phyloP scores from a whole-genome alignment of 2,113 vertebrate species.

The Opisthocomus hoazin region DNA sequence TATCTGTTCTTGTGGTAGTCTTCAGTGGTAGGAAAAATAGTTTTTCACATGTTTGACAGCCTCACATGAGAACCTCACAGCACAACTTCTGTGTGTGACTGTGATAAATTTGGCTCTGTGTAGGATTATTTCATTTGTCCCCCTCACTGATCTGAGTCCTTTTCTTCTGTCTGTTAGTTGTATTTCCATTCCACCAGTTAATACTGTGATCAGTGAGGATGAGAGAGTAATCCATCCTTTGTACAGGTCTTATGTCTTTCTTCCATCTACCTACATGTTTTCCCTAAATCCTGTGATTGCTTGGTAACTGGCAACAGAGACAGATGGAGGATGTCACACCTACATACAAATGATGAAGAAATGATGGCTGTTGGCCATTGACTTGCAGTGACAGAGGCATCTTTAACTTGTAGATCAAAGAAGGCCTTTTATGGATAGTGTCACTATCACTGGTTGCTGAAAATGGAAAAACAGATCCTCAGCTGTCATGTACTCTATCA shows the following conservation, averaged over 20 bases:
- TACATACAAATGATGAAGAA: background rate
- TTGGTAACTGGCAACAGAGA: background rate
- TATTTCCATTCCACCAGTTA: background rate
- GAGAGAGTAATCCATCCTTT: background rate
- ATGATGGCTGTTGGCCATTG: slow-evolving; percentile 1
- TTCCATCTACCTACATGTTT: slow-evolving; percentile 15
- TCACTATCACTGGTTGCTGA: background rate
- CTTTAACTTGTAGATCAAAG: slow-evolving; percentile 7
- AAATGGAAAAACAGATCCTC: background rate
- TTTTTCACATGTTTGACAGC: background rate
- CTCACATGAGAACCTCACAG: background rate
- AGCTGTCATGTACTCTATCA: background rate
- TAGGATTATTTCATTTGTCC: background rate
- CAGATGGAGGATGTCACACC: slow-evolving; percentile 43
- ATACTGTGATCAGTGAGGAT: background rate
- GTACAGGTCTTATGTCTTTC: background rate
- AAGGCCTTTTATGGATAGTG: background rate
- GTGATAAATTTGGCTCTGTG: background rate
- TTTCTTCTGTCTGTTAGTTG: background rate
- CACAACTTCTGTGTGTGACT: background rate
- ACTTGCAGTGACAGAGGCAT: background rate
- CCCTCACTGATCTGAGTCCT: background rate
- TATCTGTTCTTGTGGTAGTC: background rate
- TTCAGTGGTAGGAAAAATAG: background rate
- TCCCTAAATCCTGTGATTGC: background rate